These are phyloP conservation scores for Dinoponera quadriceps DNA, from an alignment of 1,140 invertebrate species.

Conservation along the genomic window DNA sequence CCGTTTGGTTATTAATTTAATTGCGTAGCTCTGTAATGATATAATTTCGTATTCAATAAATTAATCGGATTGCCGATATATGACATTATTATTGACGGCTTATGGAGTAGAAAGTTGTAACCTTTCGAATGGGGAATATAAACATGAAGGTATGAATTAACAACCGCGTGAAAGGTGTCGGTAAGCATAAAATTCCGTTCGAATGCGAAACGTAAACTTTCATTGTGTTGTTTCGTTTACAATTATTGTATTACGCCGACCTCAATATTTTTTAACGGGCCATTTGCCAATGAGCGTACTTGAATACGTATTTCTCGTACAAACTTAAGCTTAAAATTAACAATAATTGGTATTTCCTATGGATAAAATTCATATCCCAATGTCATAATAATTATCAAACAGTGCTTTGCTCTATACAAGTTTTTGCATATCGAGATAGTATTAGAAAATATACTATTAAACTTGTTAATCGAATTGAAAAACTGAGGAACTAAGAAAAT, in stretches of 20 bases:
- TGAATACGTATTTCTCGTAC: neutral
- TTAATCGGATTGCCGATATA: neutral
- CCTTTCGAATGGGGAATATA: conserved; percentile 55
- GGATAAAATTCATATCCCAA: too few species aligned
- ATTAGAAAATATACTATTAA: too few species aligned
- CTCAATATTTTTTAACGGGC: neutral
- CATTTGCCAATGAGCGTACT: neutral
- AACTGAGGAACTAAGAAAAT: too few species aligned
- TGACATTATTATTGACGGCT: conserved; percentile 37
- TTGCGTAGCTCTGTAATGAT: neutral
- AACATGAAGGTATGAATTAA: conserved; percentile 6
- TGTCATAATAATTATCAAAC: too few species aligned
- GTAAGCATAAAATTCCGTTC: neutral
- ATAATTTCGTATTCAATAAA: conserved; percentile 12
- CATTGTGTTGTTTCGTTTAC: conserved; percentile 5
- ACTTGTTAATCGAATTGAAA: too few species aligned
- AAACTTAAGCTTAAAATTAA: too few species aligned
- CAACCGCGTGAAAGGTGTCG: conserved; percentile 4
- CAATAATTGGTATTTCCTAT: too few species aligned
- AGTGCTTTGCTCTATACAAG: too few species aligned
- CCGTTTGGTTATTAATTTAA: neutral
- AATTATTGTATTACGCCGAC: neutral
- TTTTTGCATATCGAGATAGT: too few species aligned
- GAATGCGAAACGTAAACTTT: conserved; percentile 6
- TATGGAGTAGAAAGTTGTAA: conserved; percentile 61